phyloP scores from a whole-genome alignment of 2,797 vertebrate species.

The Peromyscus eremicus region DNA sequence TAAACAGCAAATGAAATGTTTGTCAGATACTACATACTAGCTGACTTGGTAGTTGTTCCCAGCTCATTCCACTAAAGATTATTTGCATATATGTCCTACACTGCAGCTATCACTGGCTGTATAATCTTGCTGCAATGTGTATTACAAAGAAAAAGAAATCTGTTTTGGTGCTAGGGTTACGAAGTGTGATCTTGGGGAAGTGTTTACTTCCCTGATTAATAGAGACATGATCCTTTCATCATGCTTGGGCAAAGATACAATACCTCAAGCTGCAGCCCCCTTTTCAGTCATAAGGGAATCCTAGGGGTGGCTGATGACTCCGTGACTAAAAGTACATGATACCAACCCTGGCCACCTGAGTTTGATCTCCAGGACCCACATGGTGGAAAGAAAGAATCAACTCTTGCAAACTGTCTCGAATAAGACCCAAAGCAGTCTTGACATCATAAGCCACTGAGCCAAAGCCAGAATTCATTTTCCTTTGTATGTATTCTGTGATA shows the following conservation, averaged over 20 bases:
- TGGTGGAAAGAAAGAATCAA: not conserved
- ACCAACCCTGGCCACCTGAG: not conserved
- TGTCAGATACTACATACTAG: not conserved
- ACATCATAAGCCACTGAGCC: not conserved
- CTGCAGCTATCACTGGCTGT: not conserved
- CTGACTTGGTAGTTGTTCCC: not conserved
- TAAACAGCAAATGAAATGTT: conserved; percentile 22
- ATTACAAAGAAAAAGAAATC: not conserved
- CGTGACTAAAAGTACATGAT: not conserved
- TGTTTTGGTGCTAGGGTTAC: not conserved
- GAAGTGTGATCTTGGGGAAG: not conserved
- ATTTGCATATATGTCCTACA: not conserved
- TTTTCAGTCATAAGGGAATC: conserved; percentile 36
- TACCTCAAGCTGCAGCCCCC: not conserved
- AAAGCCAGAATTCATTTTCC: not conserved
- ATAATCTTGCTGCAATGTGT: not conserved
- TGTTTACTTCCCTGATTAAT: conserved; percentile 18
- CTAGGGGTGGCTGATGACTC: not conserved
- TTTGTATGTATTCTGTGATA: not conserved
- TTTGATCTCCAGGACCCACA: not conserved
- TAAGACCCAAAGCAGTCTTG: not conserved
- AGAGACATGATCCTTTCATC: not conserved
- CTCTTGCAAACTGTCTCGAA: not conserved
- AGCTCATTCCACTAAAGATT: not conserved
- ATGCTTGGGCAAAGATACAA: not conserved